Conservation (phyloP, 2,113 vertebrate species). For the Eulemur macaco region DNA sequence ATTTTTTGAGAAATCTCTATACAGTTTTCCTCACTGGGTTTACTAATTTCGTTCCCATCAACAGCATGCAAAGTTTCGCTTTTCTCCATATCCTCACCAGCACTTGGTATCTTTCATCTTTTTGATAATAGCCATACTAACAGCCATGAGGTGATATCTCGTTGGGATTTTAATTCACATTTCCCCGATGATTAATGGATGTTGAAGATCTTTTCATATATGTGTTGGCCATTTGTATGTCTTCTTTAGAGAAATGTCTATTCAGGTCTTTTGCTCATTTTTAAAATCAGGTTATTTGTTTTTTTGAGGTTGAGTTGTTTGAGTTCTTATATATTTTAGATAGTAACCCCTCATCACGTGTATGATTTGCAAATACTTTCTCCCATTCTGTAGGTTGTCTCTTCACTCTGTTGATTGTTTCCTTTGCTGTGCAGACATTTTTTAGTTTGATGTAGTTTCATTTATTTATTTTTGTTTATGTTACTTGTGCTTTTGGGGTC, state of each 20-base stretch:
- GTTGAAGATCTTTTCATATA: not conserved
- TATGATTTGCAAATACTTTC: not conserved
- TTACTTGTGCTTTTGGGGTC: not conserved
- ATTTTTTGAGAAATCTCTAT: not conserved
- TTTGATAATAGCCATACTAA: not conserved
- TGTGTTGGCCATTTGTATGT: not conserved
- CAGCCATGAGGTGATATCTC: not conserved
- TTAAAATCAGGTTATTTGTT: not conserved
- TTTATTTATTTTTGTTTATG: not conserved
- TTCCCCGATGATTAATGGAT: not conserved
- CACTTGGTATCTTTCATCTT: not conserved
- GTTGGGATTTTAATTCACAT: not conserved
- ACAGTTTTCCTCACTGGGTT: not conserved
- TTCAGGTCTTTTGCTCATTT: not conserved
- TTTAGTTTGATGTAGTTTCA: not conserved
- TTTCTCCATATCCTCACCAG: not conserved
- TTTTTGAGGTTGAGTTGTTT: not conserved
- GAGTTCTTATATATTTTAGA: not conserved
- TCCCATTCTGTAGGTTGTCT: not conserved
- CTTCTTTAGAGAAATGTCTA: not conserved
- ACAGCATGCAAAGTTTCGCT: not conserved
- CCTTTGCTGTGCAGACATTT: not conserved
- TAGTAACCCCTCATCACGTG: not conserved
- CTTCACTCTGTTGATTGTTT: not conserved
- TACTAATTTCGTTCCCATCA: not conserved